These are phyloP conservation scores for Vimba vimba DNA, from an alignment of 2,113 vertebrate species.

Conservation along the genomic window DNA sequence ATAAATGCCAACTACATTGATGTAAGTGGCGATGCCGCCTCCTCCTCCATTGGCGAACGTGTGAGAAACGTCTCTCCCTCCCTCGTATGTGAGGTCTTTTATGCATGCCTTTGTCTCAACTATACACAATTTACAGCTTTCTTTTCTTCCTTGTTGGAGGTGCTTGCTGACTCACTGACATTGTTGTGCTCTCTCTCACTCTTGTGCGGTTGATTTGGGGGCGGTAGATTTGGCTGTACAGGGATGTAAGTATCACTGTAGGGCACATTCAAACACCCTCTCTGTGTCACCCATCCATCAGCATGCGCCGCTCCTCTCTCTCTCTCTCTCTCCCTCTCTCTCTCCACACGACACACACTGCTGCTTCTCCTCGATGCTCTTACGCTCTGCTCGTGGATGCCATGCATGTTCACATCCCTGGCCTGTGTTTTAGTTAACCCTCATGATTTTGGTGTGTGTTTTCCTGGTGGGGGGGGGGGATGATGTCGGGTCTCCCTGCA, in stretches of 20 bases:
- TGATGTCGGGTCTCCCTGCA: slow-evolving; percentile 12
- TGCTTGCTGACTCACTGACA: slow-evolving; percentile 89
- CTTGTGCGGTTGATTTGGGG: slow-evolving; percentile 98
- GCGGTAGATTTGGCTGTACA: slow-evolving; percentile 99
- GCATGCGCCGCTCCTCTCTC: not conserved
- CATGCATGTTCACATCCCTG: slow-evolving; percentile 25
- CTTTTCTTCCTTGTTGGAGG: slow-evolving; percentile 80
- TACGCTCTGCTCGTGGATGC: slow-evolving; percentile 34
- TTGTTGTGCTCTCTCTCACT: slow-evolving; percentile 98
- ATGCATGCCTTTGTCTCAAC: slow-evolving; percentile 82
- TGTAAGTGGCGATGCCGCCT: slow-evolving; percentile 90
- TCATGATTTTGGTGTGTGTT: slow-evolving; percentile 36
- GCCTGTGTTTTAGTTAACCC: not conserved
- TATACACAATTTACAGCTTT: slow-evolving; percentile 81
- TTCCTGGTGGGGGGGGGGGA: not conserved
- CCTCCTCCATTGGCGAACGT: slow-evolving; percentile 80
- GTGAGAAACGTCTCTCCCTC: slow-evolving; percentile 75
- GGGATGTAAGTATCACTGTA: slow-evolving; percentile 99
- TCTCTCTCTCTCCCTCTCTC: too few relatives aligned
- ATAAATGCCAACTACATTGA: slow-evolving; percentile 99
- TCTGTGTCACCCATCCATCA: slow-evolving; percentile 2
- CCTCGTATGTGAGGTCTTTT: slow-evolving; percentile 82
- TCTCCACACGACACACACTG: slow-evolving; percentile 12
- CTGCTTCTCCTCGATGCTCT: slow-evolving; percentile 20
- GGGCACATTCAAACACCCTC: slow-evolving; percentile 64